Evolutionary conservation across 2,888 invertebrate species (phyloP).

Genomic region (Polymixis lichenea): DNA sequence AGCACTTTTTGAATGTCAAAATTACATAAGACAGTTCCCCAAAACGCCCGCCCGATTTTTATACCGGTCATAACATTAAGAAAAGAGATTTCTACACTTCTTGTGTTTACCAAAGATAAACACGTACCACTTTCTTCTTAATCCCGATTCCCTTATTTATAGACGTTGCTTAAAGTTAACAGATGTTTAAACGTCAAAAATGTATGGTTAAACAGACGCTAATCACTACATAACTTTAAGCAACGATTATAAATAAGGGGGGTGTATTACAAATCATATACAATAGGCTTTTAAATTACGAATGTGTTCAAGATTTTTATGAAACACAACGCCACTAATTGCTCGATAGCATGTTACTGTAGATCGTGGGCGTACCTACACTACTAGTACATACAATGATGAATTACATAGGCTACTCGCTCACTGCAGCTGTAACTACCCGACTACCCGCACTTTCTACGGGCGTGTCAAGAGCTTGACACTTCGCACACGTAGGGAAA

Average conservation of each 20-base stretch:
- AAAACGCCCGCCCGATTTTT: too few species aligned
- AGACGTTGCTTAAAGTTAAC: too few species aligned
- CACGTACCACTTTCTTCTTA: slow-evolving; percentile 6
- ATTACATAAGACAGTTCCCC: too few species aligned
- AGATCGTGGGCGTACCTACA: slow-evolving; percentile 47
- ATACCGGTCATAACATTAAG: too few species aligned
- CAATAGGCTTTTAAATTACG: slow-evolving; percentile 2
- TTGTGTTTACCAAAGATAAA: not conserved
- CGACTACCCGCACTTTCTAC: slow-evolving; percentile 56
- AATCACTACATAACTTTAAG: too few species aligned
- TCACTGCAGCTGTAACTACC: slow-evolving; percentile 47
- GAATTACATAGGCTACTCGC: slow-evolving; percentile 44
- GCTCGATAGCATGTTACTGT: slow-evolving; percentile 61
- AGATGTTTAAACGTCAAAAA: too few species aligned
- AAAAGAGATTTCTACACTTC: not conserved
- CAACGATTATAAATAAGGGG: too few species aligned
- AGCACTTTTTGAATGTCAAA: too few species aligned
- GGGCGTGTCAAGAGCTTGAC: slow-evolving; percentile 72
- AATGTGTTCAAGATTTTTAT: slow-evolving; percentile 25
- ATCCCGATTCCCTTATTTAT: not conserved
- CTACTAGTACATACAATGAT: slow-evolving; percentile 45
- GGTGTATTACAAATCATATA: not conserved
- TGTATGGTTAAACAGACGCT: too few species aligned
- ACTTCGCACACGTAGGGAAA: slow-evolving; percentile 69
- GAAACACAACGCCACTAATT: slow-evolving; percentile 50